Percentiles rank a stretch among this genome's conserved stretches.
These are phyloP conservation scores for Geopemphigus sp. DNA, from an alignment of 1,140 invertebrate species.

Conservation along the genomic window DNA sequence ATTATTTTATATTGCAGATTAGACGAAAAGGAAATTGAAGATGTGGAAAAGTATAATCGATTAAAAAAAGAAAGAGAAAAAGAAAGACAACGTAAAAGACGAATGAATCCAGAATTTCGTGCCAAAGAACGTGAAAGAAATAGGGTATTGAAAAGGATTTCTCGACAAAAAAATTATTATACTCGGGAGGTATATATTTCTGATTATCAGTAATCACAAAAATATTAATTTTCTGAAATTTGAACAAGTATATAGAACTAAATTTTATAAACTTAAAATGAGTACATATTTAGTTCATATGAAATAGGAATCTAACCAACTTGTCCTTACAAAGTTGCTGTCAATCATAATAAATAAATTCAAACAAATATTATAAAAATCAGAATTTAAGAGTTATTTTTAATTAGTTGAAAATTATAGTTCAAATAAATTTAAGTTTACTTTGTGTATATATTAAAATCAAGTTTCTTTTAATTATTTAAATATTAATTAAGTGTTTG, in stretches of 20 bases:
- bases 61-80: slow-evolving; percentile 40
- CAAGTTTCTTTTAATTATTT: no score
- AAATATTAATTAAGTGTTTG: no score
- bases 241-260: not conserved
- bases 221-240: not conserved
- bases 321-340: no score
- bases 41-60: not conserved
- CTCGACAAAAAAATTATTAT: slow-evolving; percentile 26
- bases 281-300: no score
- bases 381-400: no score
- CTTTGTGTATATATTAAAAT: no score
- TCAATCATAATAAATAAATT: no score
- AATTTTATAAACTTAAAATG: no score
- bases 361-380: no score
- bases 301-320: no score
- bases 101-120: slow-evolving; percentile 36
- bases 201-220: not conserved
- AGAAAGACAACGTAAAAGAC: slow-evolving; percentile 37
- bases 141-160: slow-evolving; percentile 26
- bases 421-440: no score
- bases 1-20: slow-evolving; percentile 1
- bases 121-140: slow-evolving; percentile 35
- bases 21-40: not conserved
- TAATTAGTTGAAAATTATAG: no score
- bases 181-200: not conserved